Percentiles rank a stretch among this genome's conserved stretches.
Evolutionary conservation across 2,797 vertebrate species (phyloP).

Genomic region (Neosalanx taihuensis): DNA sequence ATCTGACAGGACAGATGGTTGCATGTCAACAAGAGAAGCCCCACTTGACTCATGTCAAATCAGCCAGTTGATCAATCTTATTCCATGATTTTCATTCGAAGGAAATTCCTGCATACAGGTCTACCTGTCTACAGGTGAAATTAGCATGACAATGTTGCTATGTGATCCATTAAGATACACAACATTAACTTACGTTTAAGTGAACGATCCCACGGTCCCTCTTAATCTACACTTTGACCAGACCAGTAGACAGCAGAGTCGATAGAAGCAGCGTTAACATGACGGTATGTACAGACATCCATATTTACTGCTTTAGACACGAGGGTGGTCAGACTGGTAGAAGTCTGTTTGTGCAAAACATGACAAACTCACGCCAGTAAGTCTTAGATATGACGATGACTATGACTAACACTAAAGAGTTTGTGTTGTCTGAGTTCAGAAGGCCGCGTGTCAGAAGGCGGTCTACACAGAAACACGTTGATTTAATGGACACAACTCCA

Average conservation of each 20-base stretch:
- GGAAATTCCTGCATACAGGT: conserved; percentile 4
- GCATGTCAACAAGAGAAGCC: background rate
- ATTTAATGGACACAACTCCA: conserved; percentile 47
- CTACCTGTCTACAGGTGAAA: background rate
- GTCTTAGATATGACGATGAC: background rate
- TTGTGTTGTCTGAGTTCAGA: conserved; percentile 28
- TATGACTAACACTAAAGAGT: background rate
- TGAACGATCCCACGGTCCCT: too few relatives aligned
- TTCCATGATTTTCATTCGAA: conserved; percentile 37
- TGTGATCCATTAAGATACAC: conserved; percentile 4
- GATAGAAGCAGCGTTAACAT: background rate
- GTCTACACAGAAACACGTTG: conserved; percentile 26
- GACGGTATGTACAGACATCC: background rate
- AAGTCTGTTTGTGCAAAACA: background rate
- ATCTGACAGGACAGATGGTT: conserved; percentile 46
- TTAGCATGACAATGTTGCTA: conserved; percentile 11
- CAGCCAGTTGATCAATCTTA: background rate
- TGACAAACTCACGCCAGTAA: background rate
- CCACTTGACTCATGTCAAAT: conserved; percentile 5
- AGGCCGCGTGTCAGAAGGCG: conserved; percentile 27
- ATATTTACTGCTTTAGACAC: background rate
- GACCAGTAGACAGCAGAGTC: too few relatives aligned
- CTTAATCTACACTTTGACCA: too few relatives aligned
- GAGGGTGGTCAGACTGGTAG: background rate
- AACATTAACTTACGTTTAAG: conserved; percentile 13